Evolutionary conservation across 1,140 invertebrate species (phyloP).

Genomic region (Phenacoccus solenopsis): DNA sequence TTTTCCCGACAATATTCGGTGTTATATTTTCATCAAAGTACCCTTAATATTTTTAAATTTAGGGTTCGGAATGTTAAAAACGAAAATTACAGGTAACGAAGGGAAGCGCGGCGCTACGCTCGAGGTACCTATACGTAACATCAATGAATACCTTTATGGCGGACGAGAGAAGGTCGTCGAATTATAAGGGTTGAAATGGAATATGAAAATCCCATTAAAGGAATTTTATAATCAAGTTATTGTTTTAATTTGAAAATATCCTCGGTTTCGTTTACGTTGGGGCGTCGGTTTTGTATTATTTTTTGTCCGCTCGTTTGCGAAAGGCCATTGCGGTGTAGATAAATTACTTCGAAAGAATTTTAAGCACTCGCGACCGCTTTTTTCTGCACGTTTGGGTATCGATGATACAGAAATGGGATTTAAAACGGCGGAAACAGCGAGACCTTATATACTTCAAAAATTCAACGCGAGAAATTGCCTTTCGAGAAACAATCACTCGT

Average conservation of each 20-base stretch:
- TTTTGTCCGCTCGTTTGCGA: not conserved
- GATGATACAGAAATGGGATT: too few relatives aligned
- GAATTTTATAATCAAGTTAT: slow-evolving; percentile 17
- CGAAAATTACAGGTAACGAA: too few relatives aligned
- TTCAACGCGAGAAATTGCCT: too few relatives aligned
- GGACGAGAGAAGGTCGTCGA: not conserved
- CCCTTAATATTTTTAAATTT: not conserved
- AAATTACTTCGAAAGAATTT: not conserved
- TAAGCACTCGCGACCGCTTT: not conserved
- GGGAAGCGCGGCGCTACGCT: not conserved
- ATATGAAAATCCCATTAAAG: slow-evolving; percentile 17
- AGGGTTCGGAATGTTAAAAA: not conserved
- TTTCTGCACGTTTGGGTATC: too few relatives aligned
- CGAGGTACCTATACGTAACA: not conserved
- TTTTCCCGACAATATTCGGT: not conserved
- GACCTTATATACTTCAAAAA: too few relatives aligned
- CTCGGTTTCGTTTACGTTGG: not conserved
- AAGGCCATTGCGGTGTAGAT: not conserved
- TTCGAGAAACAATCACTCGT: too few relatives aligned
- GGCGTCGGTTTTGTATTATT: not conserved
- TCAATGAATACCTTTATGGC: slow-evolving; percentile 5
- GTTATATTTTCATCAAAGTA: slow-evolving; percentile 3
- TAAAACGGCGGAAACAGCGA: too few relatives aligned
- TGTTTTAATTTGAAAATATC: slow-evolving; percentile 13
- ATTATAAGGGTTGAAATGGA: slow-evolving; percentile 12